phyloP scores from a whole-genome alignment of 2,888 invertebrate species.

The Ariolimax columbianus region DNA sequence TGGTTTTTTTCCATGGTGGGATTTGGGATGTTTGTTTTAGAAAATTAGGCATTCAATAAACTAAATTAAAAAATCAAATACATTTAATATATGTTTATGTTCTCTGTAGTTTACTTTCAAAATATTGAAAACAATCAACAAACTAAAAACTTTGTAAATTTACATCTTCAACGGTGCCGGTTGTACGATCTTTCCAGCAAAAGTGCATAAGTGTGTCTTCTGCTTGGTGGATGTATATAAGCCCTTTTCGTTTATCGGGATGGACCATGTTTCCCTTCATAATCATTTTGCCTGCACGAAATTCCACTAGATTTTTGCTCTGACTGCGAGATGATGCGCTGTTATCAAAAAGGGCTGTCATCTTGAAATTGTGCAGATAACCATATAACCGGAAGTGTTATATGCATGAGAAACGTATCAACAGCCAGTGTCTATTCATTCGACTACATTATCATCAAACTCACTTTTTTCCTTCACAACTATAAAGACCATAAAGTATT shows the following conservation, averaged over 20 bases:
- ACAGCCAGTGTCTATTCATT: background rate
- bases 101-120: no score
- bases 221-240: conserved; percentile 95
- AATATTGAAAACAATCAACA: no score
- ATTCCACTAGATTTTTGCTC: conserved; percentile 90
- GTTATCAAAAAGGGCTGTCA: conserved; percentile 55
- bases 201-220: conserved; percentile 99
- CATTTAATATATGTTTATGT: no score
- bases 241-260: conserved; percentile 95
- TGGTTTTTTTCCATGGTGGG: no score
- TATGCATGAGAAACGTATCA: background rate
- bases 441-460: background rate
- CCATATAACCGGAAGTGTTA: conserved; percentile 6
- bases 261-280: conserved; percentile 90
- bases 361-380: conserved; percentile 39
- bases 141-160: no score
- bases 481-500: no score
- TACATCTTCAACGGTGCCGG: conserved; percentile 94
- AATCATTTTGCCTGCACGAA: conserved; percentile 96
- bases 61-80: no score
- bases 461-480: no score
- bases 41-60: no score
- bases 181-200: conserved; percentile 98
- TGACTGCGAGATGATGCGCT: conserved; percentile 82
- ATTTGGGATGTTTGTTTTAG: no score